phyloP scores from a whole-genome alignment of 2,113 vertebrate genomes.

The Otolemur garnettii region DNA sequence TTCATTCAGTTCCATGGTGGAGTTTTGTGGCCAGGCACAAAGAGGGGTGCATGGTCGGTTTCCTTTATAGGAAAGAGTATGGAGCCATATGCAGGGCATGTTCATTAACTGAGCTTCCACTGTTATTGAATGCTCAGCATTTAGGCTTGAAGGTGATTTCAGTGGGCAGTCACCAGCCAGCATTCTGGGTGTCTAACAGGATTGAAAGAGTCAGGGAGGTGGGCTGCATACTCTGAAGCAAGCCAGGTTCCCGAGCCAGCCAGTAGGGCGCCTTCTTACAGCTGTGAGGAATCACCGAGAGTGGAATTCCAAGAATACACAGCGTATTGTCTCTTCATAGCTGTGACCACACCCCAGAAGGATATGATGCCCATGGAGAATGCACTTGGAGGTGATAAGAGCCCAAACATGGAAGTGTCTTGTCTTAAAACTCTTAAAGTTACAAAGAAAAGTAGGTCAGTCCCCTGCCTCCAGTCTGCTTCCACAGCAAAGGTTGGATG shows the following conservation, averaged over 20 bases:
- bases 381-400: background rate
- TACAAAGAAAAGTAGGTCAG: background rate
- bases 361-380: background rate
- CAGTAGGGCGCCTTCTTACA: no score
- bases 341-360: accelerated
- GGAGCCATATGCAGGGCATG: accelerated
- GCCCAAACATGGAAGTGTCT: accelerated
- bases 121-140: no score
- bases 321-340: background rate
- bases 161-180: no score
- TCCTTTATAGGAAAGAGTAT: no score
- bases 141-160: no score
- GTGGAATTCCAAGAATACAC: accelerated
- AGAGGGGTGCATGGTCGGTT: accelerated
- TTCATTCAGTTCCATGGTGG: no score
- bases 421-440: background rate
- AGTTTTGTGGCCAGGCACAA: background rate
- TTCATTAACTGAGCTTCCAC: background rate
- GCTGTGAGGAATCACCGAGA: background rate
- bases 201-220: background rate
- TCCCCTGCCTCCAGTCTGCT: background rate
- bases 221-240: accelerated
- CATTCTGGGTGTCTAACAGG: background rate
- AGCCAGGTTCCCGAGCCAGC: background rate
- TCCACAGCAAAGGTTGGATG: background rate